Evolutionary conservation across 1,140 invertebrate genomes (phyloP), one percentile per base, ranked within the genome.

Genomic region (Pentalonia nigronervosa): DNA sequence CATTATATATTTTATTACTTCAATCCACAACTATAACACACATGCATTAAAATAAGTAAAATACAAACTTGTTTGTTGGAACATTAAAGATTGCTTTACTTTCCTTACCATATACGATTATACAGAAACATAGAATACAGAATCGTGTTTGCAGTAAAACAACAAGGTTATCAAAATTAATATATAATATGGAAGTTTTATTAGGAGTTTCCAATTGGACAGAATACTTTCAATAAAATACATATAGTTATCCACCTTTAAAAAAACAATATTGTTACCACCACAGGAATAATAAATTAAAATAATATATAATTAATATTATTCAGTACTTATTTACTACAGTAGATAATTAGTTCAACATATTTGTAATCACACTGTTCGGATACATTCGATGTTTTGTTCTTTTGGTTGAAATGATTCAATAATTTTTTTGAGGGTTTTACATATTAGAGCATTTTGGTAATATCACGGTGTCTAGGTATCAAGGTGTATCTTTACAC

Each of bases 131-230:
- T 30, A n/a, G 30, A 76, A 76, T 76, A 76, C 17, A 76, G 60
- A 76, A n/a, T 76, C 30, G 60, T 76, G 60, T 76, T 76, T 76
- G 30, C n/a, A 76, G 3, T n/a, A 76, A n/a, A 67, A 76, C 9
- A 76, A n/a, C 60, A 76, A 76, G 60, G 60, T 76, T 76, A 76
- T 76, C 60, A 76, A 76, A 76, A 76, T 76, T n/a, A 76, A 76
- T n/a, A 14, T 76, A n/a, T 76, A 14, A 17, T 67, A n/a, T n/a
- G 14, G 4, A 76, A n/a, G 60, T 76, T 76, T 76, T n/a, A 76
- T 34, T 76, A 76, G 30, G 60, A 76, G n/a, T 34, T n/a, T n/a
- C n/a, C n/a, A n/a, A n/a, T n/a, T 76, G n/a, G 11, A 67, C 11
- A 7, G 30, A 67, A 67, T 67, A 67, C 25, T 67, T 67, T 25